Percentiles rank a stretch among this genome's conserved stretches.
Conservation (phyloP, 2,888 invertebrate species). For the Apocheima hispidaria region DNA sequence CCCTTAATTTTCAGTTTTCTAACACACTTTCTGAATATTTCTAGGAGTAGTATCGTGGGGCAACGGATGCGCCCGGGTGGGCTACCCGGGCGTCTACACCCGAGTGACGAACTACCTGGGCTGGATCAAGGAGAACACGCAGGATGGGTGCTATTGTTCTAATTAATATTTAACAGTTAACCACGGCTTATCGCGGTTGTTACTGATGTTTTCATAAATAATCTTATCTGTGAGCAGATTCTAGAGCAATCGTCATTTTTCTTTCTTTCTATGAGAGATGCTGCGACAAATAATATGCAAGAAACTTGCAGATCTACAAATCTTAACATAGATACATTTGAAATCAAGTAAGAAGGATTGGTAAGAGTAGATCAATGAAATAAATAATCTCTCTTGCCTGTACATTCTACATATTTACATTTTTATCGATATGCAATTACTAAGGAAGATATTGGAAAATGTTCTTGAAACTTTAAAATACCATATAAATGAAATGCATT, state of each 20-base stretch:
- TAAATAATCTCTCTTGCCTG: too few relatives aligned
- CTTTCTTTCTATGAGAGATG: too few relatives aligned
- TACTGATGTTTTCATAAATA: not conserved
- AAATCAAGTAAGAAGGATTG: too few relatives aligned
- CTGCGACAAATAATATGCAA: not conserved
- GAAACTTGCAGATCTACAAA: too few relatives aligned
- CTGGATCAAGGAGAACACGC: constrained; percentile 92
- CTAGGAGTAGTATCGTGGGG: constrained; percentile 95
- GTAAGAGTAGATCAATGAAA: too few relatives aligned
- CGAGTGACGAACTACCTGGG: constrained; percentile 92
- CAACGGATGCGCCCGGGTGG: constrained; percentile 94
- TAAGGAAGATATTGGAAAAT: too few relatives aligned
- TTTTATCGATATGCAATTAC: too few relatives aligned
- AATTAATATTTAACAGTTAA: constrained; percentile 70
- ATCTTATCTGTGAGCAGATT: not conserved
- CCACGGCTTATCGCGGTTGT: not conserved
- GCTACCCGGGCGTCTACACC: constrained; percentile 95
- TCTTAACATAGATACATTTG: too few relatives aligned
- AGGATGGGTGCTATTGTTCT: constrained; percentile 93
- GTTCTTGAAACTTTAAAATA: too few relatives aligned
- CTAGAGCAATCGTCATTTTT: not conserved
- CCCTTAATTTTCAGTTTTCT: not conserved
- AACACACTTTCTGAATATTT: constrained; percentile 40
- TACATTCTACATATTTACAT: too few relatives aligned
- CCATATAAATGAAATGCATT: too few relatives aligned